Evolutionary conservation across 1,140 invertebrate species (phyloP), one percentile per base, ranked within the genome.

Genomic region (Nautilus pompilius): DNA sequence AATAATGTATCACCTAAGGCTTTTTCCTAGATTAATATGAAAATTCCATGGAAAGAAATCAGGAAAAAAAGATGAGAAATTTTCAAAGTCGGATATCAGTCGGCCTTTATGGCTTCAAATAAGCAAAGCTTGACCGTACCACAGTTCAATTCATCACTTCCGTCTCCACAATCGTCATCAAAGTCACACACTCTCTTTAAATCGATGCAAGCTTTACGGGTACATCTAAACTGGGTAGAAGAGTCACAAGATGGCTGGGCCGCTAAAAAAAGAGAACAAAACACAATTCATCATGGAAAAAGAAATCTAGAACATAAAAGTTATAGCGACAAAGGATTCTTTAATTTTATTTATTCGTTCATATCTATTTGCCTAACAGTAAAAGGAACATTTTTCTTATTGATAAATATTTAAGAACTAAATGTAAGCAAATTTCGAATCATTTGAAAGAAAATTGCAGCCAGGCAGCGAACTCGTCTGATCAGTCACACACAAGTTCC

Each of bases 131-230:
- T n/a, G n/a, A n/a, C n/a, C n/a, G n/a, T 22, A 32, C 5, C 13
- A 36, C 69, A 69, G n/a, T 60, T 66, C 5, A 32, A 36, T 63
- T 84, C 83, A 73, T 84, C 83, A 56, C 70, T 71, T 28, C 66
- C 67, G 67, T 83, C 80, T 3, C 77, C 75, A 67, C 83, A 84
- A 58, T 84, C 80, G 63, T 81, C 75, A 10, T 62, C 73, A 29
- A 79, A 71, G 66, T 84, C 80, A 70, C 82, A 84, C 6, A 71
- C 3, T 5, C 41, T 49, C 20, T 56, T 58, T 2, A 33, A 29
- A 26, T 45, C 46, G 10, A 80, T 67, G 58, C 78, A 80, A 1
- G 71, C 75, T 46, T 66, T 63, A 54, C 74, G 73, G 0, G 48
- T 53, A 64, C 75, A 77, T 15, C 58, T 57, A 54, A 73, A 75